A percentile compares a stretch with the other conserved stretches of the same genome.
Conservation (phyloP, 2,888 invertebrate species). For the Chymomyza fuscimana region DNA sequence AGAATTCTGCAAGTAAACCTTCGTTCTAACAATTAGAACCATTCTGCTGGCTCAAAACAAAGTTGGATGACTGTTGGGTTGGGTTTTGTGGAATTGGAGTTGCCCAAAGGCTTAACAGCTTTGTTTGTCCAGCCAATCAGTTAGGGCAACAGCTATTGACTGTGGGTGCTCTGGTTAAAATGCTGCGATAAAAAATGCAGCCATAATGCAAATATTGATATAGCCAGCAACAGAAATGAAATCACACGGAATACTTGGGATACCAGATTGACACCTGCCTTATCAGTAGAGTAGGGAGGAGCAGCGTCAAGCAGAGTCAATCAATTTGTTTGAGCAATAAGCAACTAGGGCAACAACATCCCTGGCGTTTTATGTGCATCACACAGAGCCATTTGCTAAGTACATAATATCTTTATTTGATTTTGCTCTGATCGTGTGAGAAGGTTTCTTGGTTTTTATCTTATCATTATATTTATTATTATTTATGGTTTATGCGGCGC, state of each 20-base stretch:
- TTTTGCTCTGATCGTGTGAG: conserved; percentile 62
- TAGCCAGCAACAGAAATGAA: conserved; percentile 35
- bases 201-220: conserved; percentile 62
- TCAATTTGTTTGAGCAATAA: conserved; percentile 49
- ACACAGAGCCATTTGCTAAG: not conserved
- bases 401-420: conserved; percentile 48
- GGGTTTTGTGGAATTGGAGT: not conserved
- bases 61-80: not conserved
- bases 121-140: not conserved
- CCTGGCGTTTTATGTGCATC: not conserved
- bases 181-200: conserved; percentile 59
- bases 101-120: conserved; percentile 5
- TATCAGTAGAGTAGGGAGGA: not conserved
- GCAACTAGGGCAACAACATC: conserved; percentile 5
- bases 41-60: not conserved
- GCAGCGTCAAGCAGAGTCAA: conserved; percentile 27
- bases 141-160: not conserved
- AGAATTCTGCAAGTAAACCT: conserved; percentile 21
- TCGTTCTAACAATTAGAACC: conserved; percentile 12
- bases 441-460: conserved; percentile 57
- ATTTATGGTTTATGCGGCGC: conserved; percentile 43
- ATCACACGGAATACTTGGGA: conserved; percentile 3
- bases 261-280: conserved; percentile 5
- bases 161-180: too few species aligned
- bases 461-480: conserved; percentile 52